Percentiles rank a stretch among this genome's conserved stretches.
phyloP scores from a whole-genome alignment of 2,113 vertebrate species.

The Nettapus auritus region DNA sequence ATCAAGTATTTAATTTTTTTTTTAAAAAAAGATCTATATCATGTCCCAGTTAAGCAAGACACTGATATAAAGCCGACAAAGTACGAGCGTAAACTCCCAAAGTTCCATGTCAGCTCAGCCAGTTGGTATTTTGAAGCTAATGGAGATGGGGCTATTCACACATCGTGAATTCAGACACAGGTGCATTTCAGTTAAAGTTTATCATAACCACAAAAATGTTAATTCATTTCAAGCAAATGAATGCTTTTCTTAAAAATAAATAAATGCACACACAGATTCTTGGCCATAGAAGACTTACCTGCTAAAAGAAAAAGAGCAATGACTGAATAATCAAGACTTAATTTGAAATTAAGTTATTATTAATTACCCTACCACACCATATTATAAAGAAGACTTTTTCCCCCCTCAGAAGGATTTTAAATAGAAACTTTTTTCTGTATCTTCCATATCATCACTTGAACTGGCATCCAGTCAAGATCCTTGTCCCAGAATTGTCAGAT shows the following conservation, averaged over 20 bases:
- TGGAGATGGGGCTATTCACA: not conserved
- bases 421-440: not conserved
- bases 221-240: not conserved
- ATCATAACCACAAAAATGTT: not conserved
- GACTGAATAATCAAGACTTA: not conserved
- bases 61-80: not conserved
- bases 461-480: not conserved
- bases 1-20: not conserved
- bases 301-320: not conserved
- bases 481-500: not conserved
- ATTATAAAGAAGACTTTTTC: too few species aligned
- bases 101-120: not conserved
- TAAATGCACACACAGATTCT: too few species aligned
- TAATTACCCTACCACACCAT: not conserved
- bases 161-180: too few species aligned
- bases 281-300: too few species aligned
- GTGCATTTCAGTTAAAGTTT: not conserved
- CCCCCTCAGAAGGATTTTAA: not conserved
- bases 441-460: not conserved
- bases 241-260: not conserved
- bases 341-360: too few species aligned
- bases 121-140: not conserved
- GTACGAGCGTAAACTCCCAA: not conserved
- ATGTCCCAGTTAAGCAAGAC: not conserved
- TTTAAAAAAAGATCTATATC: not conserved